Evolutionary conservation across 1,140 invertebrate genomes (phyloP).

Genomic region (Drosophila subobscura): DNA sequence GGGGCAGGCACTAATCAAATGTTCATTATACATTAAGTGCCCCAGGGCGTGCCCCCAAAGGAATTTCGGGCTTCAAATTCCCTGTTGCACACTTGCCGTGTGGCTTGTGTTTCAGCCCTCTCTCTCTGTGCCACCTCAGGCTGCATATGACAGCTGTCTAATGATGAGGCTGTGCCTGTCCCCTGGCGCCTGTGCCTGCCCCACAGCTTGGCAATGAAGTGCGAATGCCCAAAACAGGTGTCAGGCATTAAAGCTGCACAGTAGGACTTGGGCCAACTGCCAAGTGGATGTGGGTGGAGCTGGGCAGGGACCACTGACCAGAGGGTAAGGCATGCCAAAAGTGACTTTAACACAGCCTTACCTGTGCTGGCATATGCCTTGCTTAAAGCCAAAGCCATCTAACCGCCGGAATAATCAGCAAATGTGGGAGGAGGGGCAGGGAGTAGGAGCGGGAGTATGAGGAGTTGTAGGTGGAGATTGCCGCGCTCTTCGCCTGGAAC

Average conservation of each 20-base stretch:
- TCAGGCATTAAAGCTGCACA: conserved; percentile 56
- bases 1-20: conserved; percentile 26
- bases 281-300: too few species aligned
- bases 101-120: not conserved
- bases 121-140: conserved; percentile 11
- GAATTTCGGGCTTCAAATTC: conserved; percentile 10
- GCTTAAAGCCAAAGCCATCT: conserved; percentile 5
- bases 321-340: too few species aligned
- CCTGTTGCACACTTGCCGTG: conserved; percentile 15
- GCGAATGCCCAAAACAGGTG: conserved; percentile 67
- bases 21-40: conserved; percentile 24
- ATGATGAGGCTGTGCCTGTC: conserved; percentile 24
- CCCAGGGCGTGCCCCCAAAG: not conserved
- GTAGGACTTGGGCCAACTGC: not conserved
- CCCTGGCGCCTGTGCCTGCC: not conserved
- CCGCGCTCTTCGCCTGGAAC: too few species aligned
- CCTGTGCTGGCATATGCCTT: too few species aligned
- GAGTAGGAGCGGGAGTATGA: not conserved
- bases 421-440: conserved; percentile 18
- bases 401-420: conserved; percentile 60
- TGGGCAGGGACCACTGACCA: too few species aligned
- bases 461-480: too few species aligned
- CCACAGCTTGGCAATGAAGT: conserved; percentile 34
- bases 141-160: conserved; percentile 59
- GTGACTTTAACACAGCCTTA: too few species aligned